Evolutionary conservation across 2,888 invertebrate species (phyloP).

Genomic region (Metopia argyrocephala): DNA sequence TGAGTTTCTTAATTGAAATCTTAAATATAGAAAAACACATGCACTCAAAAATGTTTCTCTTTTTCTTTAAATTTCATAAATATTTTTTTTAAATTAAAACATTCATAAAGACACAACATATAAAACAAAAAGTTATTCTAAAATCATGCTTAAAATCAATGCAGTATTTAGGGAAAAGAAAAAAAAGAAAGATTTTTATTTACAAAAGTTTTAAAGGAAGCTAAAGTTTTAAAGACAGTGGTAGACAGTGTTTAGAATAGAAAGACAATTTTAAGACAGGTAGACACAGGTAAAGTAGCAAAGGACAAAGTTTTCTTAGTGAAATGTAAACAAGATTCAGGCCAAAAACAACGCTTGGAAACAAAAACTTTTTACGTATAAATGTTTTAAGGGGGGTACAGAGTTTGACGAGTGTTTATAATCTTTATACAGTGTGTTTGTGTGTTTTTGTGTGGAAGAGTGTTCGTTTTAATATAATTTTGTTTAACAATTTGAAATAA

Average conservation of each 20-base stretch:
- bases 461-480: too few relatives aligned
- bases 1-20: too few relatives aligned
- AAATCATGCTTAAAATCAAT: background rate
- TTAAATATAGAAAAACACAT: too few relatives aligned
- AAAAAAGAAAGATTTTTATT: background rate
- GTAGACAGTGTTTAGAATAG: too few relatives aligned
- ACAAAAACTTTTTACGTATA: background rate
- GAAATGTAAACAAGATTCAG: too few relatives aligned
- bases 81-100: background rate
- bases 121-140: too few relatives aligned
- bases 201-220: background rate
- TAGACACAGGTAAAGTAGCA: background rate
- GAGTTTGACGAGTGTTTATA: too few relatives aligned
- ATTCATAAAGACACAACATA: background rate
- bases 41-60: background rate
- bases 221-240: too few relatives aligned
- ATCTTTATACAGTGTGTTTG: too few relatives aligned
- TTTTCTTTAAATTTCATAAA: too few relatives aligned
- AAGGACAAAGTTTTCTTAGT: background rate
- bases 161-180: background rate
- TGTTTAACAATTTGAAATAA: constrained; percentile 5
- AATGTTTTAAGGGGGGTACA: too few relatives aligned
- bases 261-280: background rate
- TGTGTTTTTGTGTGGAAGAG: too few relatives aligned
- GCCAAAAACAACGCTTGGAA: background rate